Base-by-base conservation (phyloP, 1,140 invertebrate species). In the Lordiphosa collinella region DNA sequence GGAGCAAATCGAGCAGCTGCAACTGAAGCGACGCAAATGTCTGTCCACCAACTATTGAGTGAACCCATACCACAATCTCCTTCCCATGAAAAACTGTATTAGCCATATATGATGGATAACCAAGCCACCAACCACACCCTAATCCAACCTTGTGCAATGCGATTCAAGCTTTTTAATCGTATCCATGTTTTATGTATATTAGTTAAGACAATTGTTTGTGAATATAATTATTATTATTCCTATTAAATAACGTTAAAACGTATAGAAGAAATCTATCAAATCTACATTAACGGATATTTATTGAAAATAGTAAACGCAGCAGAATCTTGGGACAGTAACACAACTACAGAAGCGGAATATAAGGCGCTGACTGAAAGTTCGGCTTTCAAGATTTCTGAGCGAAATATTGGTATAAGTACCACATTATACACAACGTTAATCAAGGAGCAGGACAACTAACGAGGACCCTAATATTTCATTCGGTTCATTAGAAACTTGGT, bases 21-120 rank as follows among this genome's bases (percentile, higher is more conserved):
- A 88, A 44, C 87, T 89, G 50, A 89, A 89, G 59, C 68, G 88
- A 34, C 74, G 87, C 43, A 89, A 89, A 56, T 89, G 88, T 63
- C 46, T 88, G 37, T 69, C 79, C 43, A 70, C 75, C 12, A 78
- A 76, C 13, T 71, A 80, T 48, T 82, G 31, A 71, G 43, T 14
- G 12, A 16, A 55, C 22, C 31, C 25, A 54, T 31, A 35, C 32
- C 32, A n/a, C n/a, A 7, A 9, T 38, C 0, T 10, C 31, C n/a
- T 25, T 18, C 41, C 51, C 18, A 14, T 58, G 53, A 59, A 59
- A 54, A 63, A 35, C 40, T 79, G 74, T 78, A 78, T 78, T 78
- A 78, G 68, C 73, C 62, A 78, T 76, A 62, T 57, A 52, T 62
- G 38, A 31, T 38, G 29, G 40, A 29, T 29, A 29, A 29, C 25